phyloP scores from a whole-genome alignment of 2,888 invertebrate species.

The Ditula angustiorana region DNA sequence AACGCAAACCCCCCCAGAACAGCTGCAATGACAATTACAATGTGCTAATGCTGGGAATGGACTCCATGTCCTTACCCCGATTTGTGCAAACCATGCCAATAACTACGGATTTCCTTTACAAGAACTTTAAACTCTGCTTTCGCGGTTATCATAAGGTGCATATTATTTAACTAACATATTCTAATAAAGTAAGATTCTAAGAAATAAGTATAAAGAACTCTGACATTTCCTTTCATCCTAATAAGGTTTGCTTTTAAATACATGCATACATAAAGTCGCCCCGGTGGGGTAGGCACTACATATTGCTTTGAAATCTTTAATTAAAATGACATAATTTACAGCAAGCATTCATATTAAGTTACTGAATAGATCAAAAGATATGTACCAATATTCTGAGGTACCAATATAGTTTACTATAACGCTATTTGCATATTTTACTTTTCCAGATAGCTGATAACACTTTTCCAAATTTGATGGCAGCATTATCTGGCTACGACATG shows the following conservation, averaged over 20 bases:
- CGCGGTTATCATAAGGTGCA: conserved; percentile 89
- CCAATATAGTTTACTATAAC: too few species aligned
- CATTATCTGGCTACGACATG: conserved; percentile 89
- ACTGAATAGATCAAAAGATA: too few species aligned
- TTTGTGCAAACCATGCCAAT: conserved; percentile 90
- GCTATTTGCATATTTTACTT: conserved; percentile 40
- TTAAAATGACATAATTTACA: too few species aligned
- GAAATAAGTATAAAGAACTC: not conserved
- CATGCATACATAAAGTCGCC: too few species aligned
- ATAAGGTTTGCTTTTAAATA: too few species aligned
- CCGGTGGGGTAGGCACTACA: too few species aligned
- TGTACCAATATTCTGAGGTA: too few species aligned
- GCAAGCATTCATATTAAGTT: too few species aligned
- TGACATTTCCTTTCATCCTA: too few species aligned
- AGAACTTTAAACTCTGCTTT: conserved; percentile 89
- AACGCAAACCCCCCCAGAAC: conserved; percentile 41
- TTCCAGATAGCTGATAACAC: conserved; percentile 93
- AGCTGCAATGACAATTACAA: conserved; percentile 65
- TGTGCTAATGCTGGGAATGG: conserved; percentile 93
- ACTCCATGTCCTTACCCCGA: conserved; percentile 93
- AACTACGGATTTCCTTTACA: conserved; percentile 88
- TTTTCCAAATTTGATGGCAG: conserved; percentile 95
- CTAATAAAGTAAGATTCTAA: not conserved
- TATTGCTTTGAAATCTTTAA: too few species aligned
- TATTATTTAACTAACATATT: not conserved